These are phyloP conservation scores for Aegypius monachus DNA, from an alignment of 2,113 vertebrate genomes.

Conservation along the genomic window DNA sequence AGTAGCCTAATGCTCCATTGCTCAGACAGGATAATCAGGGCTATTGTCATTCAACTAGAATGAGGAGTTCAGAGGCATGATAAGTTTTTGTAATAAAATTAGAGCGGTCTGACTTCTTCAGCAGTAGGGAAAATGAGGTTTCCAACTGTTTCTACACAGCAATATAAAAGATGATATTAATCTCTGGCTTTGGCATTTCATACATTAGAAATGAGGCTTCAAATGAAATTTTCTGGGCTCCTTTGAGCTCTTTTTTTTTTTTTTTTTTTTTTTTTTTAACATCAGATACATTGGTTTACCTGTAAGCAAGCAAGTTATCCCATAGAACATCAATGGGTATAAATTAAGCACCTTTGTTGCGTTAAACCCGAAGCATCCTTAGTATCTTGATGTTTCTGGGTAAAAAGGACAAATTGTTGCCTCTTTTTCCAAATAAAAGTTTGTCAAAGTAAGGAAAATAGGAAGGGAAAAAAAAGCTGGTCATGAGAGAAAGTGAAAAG, in stretches of 20 bases:
- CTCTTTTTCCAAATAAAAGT: not conserved
- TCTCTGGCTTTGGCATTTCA: not conserved
- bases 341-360: not conserved
- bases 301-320: not conserved
- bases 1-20: not conserved
- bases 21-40: not conserved
- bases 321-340: not conserved
- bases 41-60: not conserved
- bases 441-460: not conserved
- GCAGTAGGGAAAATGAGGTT: not conserved
- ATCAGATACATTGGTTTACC: not conserved
- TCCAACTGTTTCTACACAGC: constrained; percentile 15
- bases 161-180: not conserved
- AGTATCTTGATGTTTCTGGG: not conserved
- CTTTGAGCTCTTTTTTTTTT: not conserved
- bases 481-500: not conserved
- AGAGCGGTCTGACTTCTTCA: not conserved
- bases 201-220: not conserved
- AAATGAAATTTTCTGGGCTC: not conserved
- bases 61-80: not conserved
- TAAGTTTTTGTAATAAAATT: constrained; percentile 7
- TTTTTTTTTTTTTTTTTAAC: not conserved
- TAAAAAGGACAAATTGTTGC: not conserved
- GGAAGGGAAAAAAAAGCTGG: not conserved
- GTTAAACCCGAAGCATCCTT: not conserved